Evolutionary conservation across 2,888 invertebrate genomes (phyloP), one percentile per base, ranked within the genome.

Genomic region (Danaus chrysippus): DNA sequence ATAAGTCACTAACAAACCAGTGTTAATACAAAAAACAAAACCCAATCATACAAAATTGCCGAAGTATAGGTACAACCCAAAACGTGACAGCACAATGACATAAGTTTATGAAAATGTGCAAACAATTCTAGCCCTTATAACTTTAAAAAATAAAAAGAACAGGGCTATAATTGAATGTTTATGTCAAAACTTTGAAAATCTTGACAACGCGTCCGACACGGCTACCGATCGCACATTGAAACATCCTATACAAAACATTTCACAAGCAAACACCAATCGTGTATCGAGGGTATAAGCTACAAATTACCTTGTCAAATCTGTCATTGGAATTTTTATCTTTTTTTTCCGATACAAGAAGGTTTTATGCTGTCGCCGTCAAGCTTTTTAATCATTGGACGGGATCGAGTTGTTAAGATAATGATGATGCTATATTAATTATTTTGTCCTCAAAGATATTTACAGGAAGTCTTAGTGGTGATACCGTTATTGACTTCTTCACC

Each of bases 381-480:
- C 56, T 59, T 62, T 59, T 64, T 66, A 66, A 66, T 66, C 66
- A 58, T 58, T 56, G 23, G 34, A 46, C 43, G 43, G 64, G 62
- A 67, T 67, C 66, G 64, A 62, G 66, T 64, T 64, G 66, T 67
- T 67, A 61, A 67, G 66, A 67, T 67, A 67, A 67, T 64, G 62
- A n/a, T n/a, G n/a, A 67, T 62, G 62, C 64, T 64, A 64, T 67
- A 67, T 64, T 64, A 67, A 67, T 67, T 67, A 67, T 67, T 64
- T 64, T 56, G 64, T 64, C 58, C 62, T 23, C 41, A 43, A 55
- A 54, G 42, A 52, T 54, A 52, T 57, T 62, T 56, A 63, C 64
- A 64, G 66, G 66, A 67, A 67, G 66, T 64, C 43, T 62, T 59
- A 62, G 62, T 55, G 54, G 34, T 42, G 10, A 53, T 49, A 17